Percentiles rank a stretch among this genome's conserved stretches.
Conservation (phyloP, 2,888 invertebrate species). For the Drosophila prolongata region DNA sequence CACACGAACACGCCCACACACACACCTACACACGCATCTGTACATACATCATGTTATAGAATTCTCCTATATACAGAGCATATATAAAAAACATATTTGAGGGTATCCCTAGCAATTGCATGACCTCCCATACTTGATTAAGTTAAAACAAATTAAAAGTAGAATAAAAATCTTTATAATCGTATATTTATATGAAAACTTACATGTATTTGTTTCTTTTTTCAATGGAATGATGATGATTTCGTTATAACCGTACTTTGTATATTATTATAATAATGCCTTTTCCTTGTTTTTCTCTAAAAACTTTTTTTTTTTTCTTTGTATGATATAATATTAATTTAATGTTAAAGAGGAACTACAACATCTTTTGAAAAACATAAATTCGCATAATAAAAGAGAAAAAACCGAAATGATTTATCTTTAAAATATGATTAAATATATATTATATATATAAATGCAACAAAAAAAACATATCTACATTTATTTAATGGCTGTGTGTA, state of each 20-base stretch:
- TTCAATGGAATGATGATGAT: slow-evolving; percentile 24
- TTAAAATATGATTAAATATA: slow-evolving; percentile 45
- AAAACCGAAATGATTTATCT: slow-evolving; percentile 20
- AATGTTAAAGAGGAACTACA: slow-evolving; percentile 68
- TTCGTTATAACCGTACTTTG: slow-evolving; percentile 12
- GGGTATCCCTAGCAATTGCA: slow-evolving; percentile 36
- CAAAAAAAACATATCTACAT: slow-evolving; percentile 27
- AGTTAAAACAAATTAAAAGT: slow-evolving; percentile 19
- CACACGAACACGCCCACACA: slow-evolving; percentile 17
- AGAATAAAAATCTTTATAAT: slow-evolving; percentile 14
- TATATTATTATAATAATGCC: slow-evolving; percentile 10
- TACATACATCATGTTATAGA: slow-evolving; percentile 35
- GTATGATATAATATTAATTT: slow-evolving; percentile 28
- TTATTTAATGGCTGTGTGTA: slow-evolving; percentile 69
- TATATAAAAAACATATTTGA: slow-evolving; percentile 6
- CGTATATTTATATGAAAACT: slow-evolving; percentile 7
- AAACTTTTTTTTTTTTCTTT: slow-evolving; percentile 19
- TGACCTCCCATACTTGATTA: slow-evolving; percentile 15
- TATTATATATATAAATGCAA: slow-evolving; percentile 39
- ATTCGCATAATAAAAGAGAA: slow-evolving; percentile 44
- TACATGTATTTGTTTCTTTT: slow-evolving; percentile 26
- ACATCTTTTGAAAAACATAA: slow-evolving; percentile 83
- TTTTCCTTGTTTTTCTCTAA: slow-evolving; percentile 13
- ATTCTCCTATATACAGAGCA: slow-evolving; percentile 18
- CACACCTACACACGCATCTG: slow-evolving; percentile 19